Evolutionary conservation across 2,888 invertebrate species (phyloP), one percentile per base, ranked within the genome.

Genomic region (Macrosoma leucophasiata): DNA sequence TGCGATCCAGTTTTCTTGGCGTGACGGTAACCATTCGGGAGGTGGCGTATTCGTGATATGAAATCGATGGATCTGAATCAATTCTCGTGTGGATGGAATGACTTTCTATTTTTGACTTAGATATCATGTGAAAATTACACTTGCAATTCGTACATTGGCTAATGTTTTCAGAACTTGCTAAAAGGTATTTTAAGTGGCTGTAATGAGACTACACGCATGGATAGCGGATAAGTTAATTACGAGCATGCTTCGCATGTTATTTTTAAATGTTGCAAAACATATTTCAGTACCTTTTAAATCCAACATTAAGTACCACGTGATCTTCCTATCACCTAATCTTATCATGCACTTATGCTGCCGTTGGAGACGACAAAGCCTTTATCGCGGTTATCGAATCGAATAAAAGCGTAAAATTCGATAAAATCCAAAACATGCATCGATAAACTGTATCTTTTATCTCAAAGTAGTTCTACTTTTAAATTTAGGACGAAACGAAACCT

Each of bases 101-200:
- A 72, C 75, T 79, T 76, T 78, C 77, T 66, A 66, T 52, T 62
- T 53, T 51, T 52, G 35, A 36, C 27, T 34, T 33, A 28, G 33
- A 48, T 32, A 41, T 43, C 25, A 36, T 39, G 43, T 50, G 49
- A 43, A 48, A 36, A 29, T 35, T 43, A 38, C 12, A 23, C 13
- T 12, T 8, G 1, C 13, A 8, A 13, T 13, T 10, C 12, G 13
- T 24, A 15, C 10, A 20, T 9, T 28, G n/a, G 4, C 13, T 20
- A 18, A 12, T 20, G 18, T 12, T 19, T 25, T 12, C n/a, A 15
- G 23, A 6, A 31, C 6, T 25, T n/a, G 9, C 13, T 32, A 26
- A 24, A n/a, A n/a, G n/a, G n/a, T n/a, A n/a, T n/a, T n/a, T n/a
- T n/a, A n/a, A n/a, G n/a, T n/a, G n/a, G n/a, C n/a, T n/a, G n/a